Evolutionary conservation across 2,113 vertebrate species (phyloP), one percentile per base, ranked within the genome.

Genomic region (Catharus fuscescens): DNA sequence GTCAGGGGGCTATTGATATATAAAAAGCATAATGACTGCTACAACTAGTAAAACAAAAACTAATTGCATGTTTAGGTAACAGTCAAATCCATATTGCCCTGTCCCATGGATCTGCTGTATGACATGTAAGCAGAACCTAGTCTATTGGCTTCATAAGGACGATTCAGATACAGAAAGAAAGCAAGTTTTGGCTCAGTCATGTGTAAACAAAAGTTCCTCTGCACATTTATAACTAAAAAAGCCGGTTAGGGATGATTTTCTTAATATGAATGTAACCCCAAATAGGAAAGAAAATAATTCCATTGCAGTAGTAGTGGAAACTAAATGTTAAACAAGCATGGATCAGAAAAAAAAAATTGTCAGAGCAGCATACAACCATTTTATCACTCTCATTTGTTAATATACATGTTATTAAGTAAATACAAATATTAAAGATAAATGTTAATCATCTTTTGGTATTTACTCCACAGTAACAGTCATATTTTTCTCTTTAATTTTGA

Each of bases 341-440:
- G 12, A 87, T 87, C 67, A 85, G 65, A 40, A 91, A 93, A 91
- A 76, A 91, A 82, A 60, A 74, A 38, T 25, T 56, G 47, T 77
- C 93, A 82, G 88, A 79, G 52, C 60, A 89, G 89, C 66, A 91
- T 77, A 26, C 86, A 94, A 66, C 50, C 65, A 88, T 95, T 96
- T 97, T 95, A 71, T 88, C 67, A 83, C 32, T 77, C 36, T 91
- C 52, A 59, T 79, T 59, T 88, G 52, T 56, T 96, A 72, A 79
- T 77, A 78, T 40, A 76, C 47, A 60, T 66, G 60, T 50, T 92
- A 66, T 34, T 90, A 83, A 83, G 88, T 77, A 84, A 92, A 73
- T 82, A 62, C 21, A 10, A 87, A 50, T 66, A 88, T 86, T 83
- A 78, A 92, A 91, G 80, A 76, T 48, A 88, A 94, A 82, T 34